phyloP scores from a whole-genome alignment of 1,140 invertebrate species.

The Leguminivora glycinivorella region DNA sequence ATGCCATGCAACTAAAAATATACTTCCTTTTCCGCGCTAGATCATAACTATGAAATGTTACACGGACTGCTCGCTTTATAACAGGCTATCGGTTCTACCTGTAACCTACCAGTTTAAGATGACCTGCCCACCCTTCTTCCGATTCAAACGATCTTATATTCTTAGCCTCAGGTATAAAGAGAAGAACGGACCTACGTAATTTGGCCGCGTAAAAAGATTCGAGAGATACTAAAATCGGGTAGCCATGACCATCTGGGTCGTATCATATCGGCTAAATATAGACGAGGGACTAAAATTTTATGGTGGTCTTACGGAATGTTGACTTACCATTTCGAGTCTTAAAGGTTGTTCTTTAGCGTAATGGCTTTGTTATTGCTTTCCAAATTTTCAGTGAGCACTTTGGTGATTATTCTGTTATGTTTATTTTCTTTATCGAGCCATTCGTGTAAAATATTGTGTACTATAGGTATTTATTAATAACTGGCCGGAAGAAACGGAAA shows the following conservation, averaged over 20 bases:
- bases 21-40: conserved; percentile 73
- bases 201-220: conserved; percentile 66
- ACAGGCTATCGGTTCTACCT: conserved; percentile 69
- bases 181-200: conserved; percentile 52
- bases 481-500: no score
- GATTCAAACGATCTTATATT: conserved; percentile 42
- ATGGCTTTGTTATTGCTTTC: conserved; percentile 22
- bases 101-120: conserved; percentile 50
- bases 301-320: conserved; percentile 54
- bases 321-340: conserved; percentile 28
- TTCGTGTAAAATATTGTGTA: neutral
- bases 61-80: conserved; percentile 62
- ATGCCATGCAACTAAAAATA: conserved; percentile 74
- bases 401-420: neutral
- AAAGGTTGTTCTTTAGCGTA: conserved; percentile 17
- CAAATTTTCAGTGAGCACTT: neutral
- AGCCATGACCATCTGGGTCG: conserved; percentile 71
- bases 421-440: neutral
- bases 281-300: conserved; percentile 70
- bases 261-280: conserved; percentile 74
- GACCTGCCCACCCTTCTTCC: conserved; percentile 50
- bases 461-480: no score
- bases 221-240: conserved; percentile 73
- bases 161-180: conserved; percentile 49
- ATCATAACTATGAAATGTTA: conserved; percentile 75